phyloP scores from a whole-genome alignment of 30 jellyfish, hydroid and myxozoan genomes.

The Aurelia aurita complex sp. Pacific region DNA sequence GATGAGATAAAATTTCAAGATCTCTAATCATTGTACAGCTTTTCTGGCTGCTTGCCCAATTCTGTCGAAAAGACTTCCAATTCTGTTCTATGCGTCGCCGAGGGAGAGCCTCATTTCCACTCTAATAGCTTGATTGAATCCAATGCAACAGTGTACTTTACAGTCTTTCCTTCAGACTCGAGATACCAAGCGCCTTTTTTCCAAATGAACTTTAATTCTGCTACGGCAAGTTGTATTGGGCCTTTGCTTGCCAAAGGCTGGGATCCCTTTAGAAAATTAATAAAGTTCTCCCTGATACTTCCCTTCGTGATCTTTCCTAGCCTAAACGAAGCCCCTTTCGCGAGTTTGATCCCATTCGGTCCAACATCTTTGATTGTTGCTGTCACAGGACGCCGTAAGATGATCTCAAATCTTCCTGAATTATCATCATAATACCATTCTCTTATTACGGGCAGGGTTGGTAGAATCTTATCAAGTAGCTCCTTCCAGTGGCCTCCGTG shows the following conservation, averaged over 20 bases:
- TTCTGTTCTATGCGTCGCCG: too few species aligned
- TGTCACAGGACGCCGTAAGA: conserved; percentile 58
- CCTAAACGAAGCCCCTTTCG: conserved; percentile 73
- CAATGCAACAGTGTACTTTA: conserved; percentile 65
- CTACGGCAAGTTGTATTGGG: conserved; percentile 65
- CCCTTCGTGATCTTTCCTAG: conserved; percentile 76
- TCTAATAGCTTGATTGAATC: conserved; percentile 64
- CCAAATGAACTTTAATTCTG: conserved; percentile 39
- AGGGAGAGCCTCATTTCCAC: conserved; percentile 38
- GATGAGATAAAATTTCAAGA: too few species aligned
- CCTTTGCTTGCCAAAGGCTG: conserved; percentile 87
- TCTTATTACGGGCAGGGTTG: conserved; percentile 71
- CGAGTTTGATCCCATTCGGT: conserved; percentile 76
- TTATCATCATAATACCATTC: conserved; percentile 51
- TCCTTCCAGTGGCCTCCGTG: conserved; percentile 68
- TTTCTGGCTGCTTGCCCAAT: too few species aligned
- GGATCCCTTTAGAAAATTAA: conserved; percentile 42
- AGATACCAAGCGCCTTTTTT: conserved; percentile 74
- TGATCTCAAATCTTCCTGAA: conserved; percentile 46
- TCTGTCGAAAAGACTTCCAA: too few species aligned
- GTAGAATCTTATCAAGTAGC: conserved; percentile 70
- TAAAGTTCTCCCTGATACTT: too few species aligned
- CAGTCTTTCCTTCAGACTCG: conserved; percentile 76
- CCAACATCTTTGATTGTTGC: conserved; percentile 77
- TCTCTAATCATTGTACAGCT: too few species aligned